Evolutionary conservation across 2,888 invertebrate species (phyloP).

Genomic region (Rhingia campestris): DNA sequence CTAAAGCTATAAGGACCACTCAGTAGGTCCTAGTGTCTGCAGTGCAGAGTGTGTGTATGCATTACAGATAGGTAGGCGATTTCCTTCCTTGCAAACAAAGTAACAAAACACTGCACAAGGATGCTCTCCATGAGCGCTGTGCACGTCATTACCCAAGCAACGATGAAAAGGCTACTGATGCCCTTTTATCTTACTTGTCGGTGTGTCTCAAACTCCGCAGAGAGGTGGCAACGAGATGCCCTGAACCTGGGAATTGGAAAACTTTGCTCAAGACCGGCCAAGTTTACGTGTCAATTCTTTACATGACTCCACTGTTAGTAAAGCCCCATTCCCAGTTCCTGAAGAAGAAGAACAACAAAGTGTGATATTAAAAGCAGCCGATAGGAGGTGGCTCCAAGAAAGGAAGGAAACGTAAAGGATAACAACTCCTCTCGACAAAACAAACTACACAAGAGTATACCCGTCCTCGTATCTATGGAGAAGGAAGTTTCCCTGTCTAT

Average conservation of each 20-base stretch:
- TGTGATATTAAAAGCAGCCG: slow-evolving; percentile 11
- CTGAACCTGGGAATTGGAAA: slow-evolving; percentile 50
- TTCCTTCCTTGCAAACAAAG: slow-evolving; percentile 46
- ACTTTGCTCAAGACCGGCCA: slow-evolving; percentile 54
- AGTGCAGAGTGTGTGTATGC: slow-evolving; percentile 16
- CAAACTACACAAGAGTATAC: slow-evolving; percentile 28
- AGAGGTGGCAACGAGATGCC: slow-evolving; percentile 23
- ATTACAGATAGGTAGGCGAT: slow-evolving; percentile 51
- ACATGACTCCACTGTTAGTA: not conserved
- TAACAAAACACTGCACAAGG: slow-evolving; percentile 56
- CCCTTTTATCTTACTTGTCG: slow-evolving; percentile 33
- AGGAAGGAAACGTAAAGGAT: slow-evolving; percentile 50
- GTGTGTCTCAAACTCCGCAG: no score
- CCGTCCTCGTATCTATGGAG: not conserved
- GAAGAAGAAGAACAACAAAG: slow-evolving; percentile 7
- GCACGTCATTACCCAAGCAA: slow-evolving; percentile 44
- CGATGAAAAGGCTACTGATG: slow-evolving; percentile 35
- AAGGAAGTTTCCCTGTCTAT: slow-evolving; percentile 36
- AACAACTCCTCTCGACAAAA: slow-evolving; percentile 40
- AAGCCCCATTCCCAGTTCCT: not conserved
- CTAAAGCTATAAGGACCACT: slow-evolving; percentile 38
- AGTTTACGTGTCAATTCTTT: slow-evolving; percentile 66
- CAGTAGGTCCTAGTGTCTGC: slow-evolving; percentile 5
- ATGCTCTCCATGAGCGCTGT: slow-evolving; percentile 26
- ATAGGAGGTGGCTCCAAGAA: not conserved